A percentile compares a stretch with the other conserved stretches of the same genome.
Evolutionary conservation across 1,140 invertebrate genomes (phyloP).

Genomic region (Drosophila subobscura): DNA sequence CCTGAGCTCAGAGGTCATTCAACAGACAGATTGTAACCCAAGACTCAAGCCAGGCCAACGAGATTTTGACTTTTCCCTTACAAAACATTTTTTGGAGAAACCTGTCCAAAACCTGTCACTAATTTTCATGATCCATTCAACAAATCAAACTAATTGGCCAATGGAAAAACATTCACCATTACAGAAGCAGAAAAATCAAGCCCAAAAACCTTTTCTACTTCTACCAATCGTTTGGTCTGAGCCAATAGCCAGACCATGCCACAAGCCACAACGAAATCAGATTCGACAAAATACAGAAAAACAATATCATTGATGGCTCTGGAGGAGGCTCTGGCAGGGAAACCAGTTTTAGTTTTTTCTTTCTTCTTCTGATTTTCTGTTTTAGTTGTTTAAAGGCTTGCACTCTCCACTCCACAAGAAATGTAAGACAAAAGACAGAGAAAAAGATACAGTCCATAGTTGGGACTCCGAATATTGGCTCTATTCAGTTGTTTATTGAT

Average conservation of each 20-base stretch:
- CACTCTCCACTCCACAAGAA: slow-evolving; percentile 42
- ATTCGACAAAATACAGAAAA: slow-evolving; percentile 55
- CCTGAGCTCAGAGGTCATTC: slow-evolving; percentile 42
- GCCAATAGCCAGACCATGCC: not conserved
- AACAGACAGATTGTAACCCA: slow-evolving; percentile 25
- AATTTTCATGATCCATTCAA: slow-evolving; percentile 26
- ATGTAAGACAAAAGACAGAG: slow-evolving; percentile 54
- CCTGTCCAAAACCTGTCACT: slow-evolving; percentile 5
- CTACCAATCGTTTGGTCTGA: not conserved
- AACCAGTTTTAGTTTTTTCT: slow-evolving; percentile 62
- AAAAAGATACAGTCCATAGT: slow-evolving; percentile 41
- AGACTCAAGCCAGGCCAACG: slow-evolving; percentile 1
- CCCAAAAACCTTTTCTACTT: slow-evolving; percentile 7
- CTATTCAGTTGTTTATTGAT: slow-evolving; percentile 24
- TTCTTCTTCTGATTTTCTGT: slow-evolving; percentile 24
- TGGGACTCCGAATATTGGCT: slow-evolving; percentile 26
- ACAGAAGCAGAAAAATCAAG: slow-evolving; percentile 17
- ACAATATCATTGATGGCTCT: slow-evolving; percentile 64
- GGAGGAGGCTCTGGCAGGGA: slow-evolving; percentile 22
- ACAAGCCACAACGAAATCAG: slow-evolving; percentile 21
- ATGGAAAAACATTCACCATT: slow-evolving; percentile 41
- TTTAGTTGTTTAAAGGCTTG: slow-evolving; percentile 45
- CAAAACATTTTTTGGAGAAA: slow-evolving; percentile 18
- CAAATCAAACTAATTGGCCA: slow-evolving; percentile 49
- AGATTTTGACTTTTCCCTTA: not conserved